Percentiles rank a stretch among this genome's conserved stretches.
These are phyloP conservation scores for Cathartes aura DNA, from an alignment of 2,113 vertebrate genomes.

Conservation along the genomic window DNA sequence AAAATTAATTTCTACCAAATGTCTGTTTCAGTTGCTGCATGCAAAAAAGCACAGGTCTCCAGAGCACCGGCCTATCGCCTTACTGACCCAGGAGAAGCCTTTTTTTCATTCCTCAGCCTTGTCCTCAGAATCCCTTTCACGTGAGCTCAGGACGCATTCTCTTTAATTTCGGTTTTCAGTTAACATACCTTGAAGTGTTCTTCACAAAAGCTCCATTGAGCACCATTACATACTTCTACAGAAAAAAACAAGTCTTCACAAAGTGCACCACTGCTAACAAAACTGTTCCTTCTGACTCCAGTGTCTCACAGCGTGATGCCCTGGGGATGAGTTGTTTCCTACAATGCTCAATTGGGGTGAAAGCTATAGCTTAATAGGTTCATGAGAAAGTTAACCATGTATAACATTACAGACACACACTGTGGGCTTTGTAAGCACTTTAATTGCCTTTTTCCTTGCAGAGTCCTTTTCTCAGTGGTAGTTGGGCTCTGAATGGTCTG, in stretches of 20 bases:
- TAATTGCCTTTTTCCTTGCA: not conserved
- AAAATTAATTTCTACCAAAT: not conserved
- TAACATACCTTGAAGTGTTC: not conserved
- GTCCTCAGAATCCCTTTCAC: not conserved
- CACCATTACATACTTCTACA: not conserved
- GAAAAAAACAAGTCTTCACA: not conserved
- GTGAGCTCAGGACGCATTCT: not conserved
- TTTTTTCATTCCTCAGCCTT: not conserved
- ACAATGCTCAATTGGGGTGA: not conserved
- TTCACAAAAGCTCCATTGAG: not conserved
- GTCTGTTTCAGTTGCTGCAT: not conserved
- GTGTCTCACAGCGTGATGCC: not conserved
- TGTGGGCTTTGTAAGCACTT: not conserved
- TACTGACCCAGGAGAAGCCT: not conserved
- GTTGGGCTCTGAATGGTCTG: not conserved
- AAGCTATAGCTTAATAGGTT: not conserved
- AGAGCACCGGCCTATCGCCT: not conserved
- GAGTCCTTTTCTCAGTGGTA: not conserved
- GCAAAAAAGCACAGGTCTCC: not conserved
- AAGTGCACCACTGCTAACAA: not conserved
- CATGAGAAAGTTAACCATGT: not conserved
- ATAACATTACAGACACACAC: not conserved
- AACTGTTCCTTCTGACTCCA: not conserved
- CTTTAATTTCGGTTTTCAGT: not conserved
- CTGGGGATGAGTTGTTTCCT: not conserved